phyloP scores from a whole-genome alignment of 2,113 vertebrate species.

The Myotis brandtii region DNA sequence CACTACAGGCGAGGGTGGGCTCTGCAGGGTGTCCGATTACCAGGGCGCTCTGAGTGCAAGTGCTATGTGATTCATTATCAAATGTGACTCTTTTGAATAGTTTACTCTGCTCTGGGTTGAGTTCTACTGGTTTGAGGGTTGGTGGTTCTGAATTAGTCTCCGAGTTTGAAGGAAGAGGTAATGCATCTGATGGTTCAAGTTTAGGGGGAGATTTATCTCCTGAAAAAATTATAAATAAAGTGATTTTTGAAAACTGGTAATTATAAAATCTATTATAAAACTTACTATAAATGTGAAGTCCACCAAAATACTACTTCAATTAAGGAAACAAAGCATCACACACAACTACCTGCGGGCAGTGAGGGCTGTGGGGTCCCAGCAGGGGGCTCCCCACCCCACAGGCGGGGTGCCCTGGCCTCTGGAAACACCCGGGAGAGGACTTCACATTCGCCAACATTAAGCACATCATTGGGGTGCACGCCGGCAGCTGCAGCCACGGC shows the following conservation, averaged over 20 bases:
- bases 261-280: slow-evolving; percentile 90
- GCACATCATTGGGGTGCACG: background rate
- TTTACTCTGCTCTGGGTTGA: slow-evolving; percentile 91
- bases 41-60: slow-evolving; percentile 88
- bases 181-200: slow-evolving; percentile 96
- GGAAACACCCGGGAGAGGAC: background rate
- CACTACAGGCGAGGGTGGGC: slow-evolving; percentile 90
- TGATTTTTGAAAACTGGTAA: slow-evolving; percentile 90
- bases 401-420: background rate
- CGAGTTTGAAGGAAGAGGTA: slow-evolving; percentile 93
- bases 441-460: background rate
- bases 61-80: slow-evolving; percentile 89
- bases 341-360: slow-evolving; percentile 75
- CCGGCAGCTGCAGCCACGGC: background rate
- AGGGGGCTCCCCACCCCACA: background rate
- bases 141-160: slow-evolving; percentile 96
- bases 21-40: slow-evolving; percentile 93
- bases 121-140: slow-evolving; percentile 96
- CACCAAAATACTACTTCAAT: slow-evolving; percentile 84
- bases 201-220: slow-evolving; percentile 99
- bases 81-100: slow-evolving; percentile 89
- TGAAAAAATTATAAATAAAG: slow-evolving; percentile 95
- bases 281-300: slow-evolving; percentile 89
- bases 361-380: background rate
- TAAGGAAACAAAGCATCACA: slow-evolving; percentile 86